phyloP scores from a whole-genome alignment of 2,888 invertebrate species.

The Geophilus truncorum region DNA sequence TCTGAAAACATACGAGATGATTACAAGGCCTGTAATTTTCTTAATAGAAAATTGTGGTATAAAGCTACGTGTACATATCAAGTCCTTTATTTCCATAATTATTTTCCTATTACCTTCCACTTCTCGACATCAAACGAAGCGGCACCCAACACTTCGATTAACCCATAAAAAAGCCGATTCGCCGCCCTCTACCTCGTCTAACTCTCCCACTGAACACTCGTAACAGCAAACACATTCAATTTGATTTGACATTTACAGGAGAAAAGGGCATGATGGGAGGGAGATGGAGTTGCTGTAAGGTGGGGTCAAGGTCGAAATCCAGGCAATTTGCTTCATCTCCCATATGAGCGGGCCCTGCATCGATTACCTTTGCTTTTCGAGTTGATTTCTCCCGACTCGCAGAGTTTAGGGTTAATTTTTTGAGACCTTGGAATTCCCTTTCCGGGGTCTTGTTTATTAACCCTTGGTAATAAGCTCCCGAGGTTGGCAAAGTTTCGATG shows the following conservation, averaged over 20 bases:
- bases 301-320: background rate
- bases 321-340: background rate
- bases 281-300: background rate
- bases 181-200: background rate
- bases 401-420: background rate
- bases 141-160: background rate
- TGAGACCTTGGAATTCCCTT: background rate
- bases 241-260: constrained; percentile 11
- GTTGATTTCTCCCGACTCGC: background rate
- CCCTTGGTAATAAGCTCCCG: constrained; percentile 8
- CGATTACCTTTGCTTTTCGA: background rate
- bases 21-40: no score
- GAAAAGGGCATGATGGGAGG: background rate
- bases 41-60: no score
- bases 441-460: background rate
- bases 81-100: constrained; percentile 2
- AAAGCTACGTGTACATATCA: no score
- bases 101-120: background rate
- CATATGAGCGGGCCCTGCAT: background rate
- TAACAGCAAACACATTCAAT: background rate
- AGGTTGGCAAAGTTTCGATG: background rate
- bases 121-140: constrained; percentile 1
- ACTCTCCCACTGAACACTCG: background rate
- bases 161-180: background rate
- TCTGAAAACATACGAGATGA: no score